Conservation (phyloP, 2,888 invertebrate species). For the Pimpla rufipes region DNA sequence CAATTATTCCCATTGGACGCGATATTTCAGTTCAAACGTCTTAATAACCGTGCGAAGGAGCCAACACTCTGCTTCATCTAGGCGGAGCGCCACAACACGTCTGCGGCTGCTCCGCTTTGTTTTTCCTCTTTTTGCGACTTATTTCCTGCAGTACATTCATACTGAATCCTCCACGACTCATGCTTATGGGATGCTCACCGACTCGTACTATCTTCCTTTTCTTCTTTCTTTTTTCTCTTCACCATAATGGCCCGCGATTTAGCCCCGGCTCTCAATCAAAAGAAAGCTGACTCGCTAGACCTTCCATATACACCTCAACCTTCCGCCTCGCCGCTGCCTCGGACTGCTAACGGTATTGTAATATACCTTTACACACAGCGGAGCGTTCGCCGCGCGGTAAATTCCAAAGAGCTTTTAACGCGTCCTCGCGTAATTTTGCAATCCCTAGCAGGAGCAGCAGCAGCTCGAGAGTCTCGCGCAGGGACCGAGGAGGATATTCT, state of each 20-base stretch:
- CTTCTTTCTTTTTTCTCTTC: neutral
- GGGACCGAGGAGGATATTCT: constrained; percentile 18
- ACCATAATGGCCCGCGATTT: constrained; percentile 35
- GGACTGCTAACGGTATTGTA: constrained; percentile 46
- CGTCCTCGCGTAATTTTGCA: constrained; percentile 64
- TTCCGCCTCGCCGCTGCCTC: neutral
- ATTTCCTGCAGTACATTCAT: constrained; percentile 16
- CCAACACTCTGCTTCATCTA: constrained; percentile 45
- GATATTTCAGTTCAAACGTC: constrained; percentile 83
- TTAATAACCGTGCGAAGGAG: constrained; percentile 81
- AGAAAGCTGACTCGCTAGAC: constrained; percentile 7
- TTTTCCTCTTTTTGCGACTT: constrained; percentile 3
- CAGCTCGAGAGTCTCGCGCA: constrained; percentile 19
- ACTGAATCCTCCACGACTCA: constrained; percentile 4
- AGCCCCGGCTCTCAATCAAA: constrained; percentile 22
- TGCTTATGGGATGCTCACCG: neutral
- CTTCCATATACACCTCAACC: neutral
- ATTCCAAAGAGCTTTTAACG: constrained; percentile 67
- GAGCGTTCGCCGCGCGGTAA: constrained; percentile 46
- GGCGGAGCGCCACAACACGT: constrained; percentile 38
- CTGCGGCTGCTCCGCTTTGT: constrained; percentile 28
- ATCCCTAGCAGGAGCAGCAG: constrained; percentile 24
- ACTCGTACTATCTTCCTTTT: constrained; percentile 15
- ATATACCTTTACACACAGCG: constrained; percentile 34
- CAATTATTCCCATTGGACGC: constrained; percentile 83